Evolutionary conservation across 2,113 vertebrate genomes (phyloP).

Genomic region (Helogale parvula): DNA sequence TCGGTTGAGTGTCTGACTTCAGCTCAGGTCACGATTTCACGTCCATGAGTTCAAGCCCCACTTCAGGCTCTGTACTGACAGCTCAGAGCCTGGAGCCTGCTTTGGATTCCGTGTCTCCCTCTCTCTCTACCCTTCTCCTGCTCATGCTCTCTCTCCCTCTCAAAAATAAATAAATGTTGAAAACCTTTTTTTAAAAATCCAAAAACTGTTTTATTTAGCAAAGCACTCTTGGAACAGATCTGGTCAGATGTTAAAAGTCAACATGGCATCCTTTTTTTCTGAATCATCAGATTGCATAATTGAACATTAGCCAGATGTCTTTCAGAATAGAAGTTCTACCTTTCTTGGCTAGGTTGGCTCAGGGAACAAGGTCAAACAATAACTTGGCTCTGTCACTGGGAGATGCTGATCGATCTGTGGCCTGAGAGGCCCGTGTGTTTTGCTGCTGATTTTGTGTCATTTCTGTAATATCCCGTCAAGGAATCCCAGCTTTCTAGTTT

Average conservation of each 20-base stretch:
- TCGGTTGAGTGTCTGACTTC: too few relatives aligned
- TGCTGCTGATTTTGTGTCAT: background rate
- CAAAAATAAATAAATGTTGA: too few relatives aligned
- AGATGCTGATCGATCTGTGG: background rate
- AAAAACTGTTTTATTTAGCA: constrained; percentile 32
- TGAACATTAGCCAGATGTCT: constrained; percentile 39
- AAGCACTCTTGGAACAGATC: background rate
- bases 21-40: too few relatives aligned
- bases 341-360: background rate
- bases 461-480: background rate
- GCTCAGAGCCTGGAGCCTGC: too few relatives aligned
- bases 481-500: background rate
- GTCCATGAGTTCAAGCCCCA: too few relatives aligned
- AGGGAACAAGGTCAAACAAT: background rate
- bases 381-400: background rate
- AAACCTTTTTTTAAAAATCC: too few relatives aligned
- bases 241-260: constrained; percentile 30
- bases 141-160: too few relatives aligned
- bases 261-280: background rate
- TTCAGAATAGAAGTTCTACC: background rate
- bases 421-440: background rate
- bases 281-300: constrained; percentile 2
- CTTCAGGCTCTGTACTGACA: too few relatives aligned
- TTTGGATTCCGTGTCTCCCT: too few relatives aligned
- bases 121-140: too few relatives aligned